Base-by-base conservation (phyloP, 37 sponge, comb jelly and placozoan species). In the Bolinopsis microptera region DNA sequence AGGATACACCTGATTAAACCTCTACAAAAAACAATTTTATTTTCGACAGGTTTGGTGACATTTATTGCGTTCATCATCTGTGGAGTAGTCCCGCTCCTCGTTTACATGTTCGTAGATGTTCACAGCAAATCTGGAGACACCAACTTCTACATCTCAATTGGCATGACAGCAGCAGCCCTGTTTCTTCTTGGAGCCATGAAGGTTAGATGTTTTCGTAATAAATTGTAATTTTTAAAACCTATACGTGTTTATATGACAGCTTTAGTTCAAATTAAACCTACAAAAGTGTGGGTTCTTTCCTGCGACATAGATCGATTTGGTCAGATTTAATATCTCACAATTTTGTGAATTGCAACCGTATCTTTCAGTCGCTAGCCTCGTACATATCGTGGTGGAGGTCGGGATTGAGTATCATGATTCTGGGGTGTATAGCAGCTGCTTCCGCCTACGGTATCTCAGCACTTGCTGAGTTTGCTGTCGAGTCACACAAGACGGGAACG, bases 111-210 rank as follows among this genome's bases (percentile, higher is more conserved):
- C 26, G 74, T 70, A 24, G 74, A 70, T 26, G 30, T 70, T 26
- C 74, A 36, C 38, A 80, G 38, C 37, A 34, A 5, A 32, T 36
- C 38, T 80, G 38, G 82, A 13, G 38, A 35, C 16, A 80, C 82
- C 8, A 80, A 80, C 82, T 80, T 80, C 37, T 80, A 80, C 82
- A 80, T 80, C 23, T 80, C 82, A 24, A 80, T 80, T 35, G 82
- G 38, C 37, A 32, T 80, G 38, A 80, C 82, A 35, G 82, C 82
- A 13, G 30, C 23, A 18, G 82, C 82, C 23, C 82, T 80, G 9
- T 80, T 80, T 34, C 0, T 32, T 16, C 38, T 80, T 21, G 82
- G 82, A 34, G 82, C 30, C 8, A 33, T 80, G 32, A 80, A 80
- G 82, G 82, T 80, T 32, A 34, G 68, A 21, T 18, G 18, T 18